Evolutionary conservation across 2,888 invertebrate genomes (phyloP).

Genomic region (Xylota sylvarum): DNA sequence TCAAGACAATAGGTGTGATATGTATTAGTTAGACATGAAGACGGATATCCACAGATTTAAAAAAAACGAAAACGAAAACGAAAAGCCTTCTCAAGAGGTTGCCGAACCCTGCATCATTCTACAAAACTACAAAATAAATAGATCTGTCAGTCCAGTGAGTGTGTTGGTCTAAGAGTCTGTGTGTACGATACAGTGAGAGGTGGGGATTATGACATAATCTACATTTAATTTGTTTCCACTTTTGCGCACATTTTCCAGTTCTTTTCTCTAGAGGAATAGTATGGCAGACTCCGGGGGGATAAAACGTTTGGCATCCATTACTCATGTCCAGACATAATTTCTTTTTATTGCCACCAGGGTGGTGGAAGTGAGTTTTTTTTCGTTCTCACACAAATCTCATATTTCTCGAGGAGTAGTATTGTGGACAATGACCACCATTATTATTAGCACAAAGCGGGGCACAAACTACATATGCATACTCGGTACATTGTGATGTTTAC

Average conservation of each 20-base stretch:
- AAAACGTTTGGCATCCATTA: slow-evolving; percentile 52
- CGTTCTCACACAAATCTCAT: slow-evolving; percentile 37
- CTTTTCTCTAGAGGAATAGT: slow-evolving; percentile 26
- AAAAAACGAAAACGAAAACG: not conserved
- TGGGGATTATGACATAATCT: slow-evolving; percentile 72
- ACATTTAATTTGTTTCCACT: slow-evolving; percentile 70
- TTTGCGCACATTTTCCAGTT: slow-evolving; percentile 57
- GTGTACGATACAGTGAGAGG: not conserved
- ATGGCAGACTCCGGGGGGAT: slow-evolving; percentile 54
- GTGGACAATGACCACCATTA: slow-evolving; percentile 63
- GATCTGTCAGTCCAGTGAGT: slow-evolving; percentile 13
- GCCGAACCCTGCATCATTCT: slow-evolving; percentile 43
- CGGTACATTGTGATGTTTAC: slow-evolving; percentile 21
- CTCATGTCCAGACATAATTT: slow-evolving; percentile 68
- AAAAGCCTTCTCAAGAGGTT: slow-evolving; percentile 45
- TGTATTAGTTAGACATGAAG: not conserved
- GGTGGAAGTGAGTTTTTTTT: not conserved
- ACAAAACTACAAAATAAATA: slow-evolving; percentile 26
- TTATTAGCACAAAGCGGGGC: slow-evolving; percentile 9
- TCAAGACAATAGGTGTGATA: slow-evolving; percentile 26
- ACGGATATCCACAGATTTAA: not conserved
- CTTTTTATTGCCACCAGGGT: slow-evolving; percentile 28
- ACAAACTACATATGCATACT: not conserved
- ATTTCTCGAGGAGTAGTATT: slow-evolving; percentile 41
- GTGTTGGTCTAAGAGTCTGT: slow-evolving; percentile 6